These are phyloP conservation scores for Sigmodon hispidus DNA, from an alignment of 2,113 vertebrate genomes.

Conservation along the genomic window DNA sequence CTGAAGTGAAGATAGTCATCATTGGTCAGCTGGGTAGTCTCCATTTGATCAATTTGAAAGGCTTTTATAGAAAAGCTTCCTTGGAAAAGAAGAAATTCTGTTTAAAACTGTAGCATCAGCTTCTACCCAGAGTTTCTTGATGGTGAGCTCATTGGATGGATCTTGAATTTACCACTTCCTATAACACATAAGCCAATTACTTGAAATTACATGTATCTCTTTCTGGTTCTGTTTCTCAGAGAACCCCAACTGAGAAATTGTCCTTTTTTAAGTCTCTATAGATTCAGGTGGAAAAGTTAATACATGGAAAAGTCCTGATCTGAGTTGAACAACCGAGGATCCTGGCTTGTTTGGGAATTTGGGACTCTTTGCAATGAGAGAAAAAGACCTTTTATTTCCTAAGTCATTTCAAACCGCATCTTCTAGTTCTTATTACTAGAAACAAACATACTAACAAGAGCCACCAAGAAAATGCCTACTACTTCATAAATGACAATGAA, in stretches of 20 bases:
- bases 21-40: neutral
- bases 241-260: neutral
- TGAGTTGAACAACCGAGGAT: neutral
- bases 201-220: neutral
- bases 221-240: slow-evolving; percentile 55
- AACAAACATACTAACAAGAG: neutral
- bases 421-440: neutral
- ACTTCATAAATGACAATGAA: neutral
- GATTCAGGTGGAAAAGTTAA: slow-evolving; percentile 27
- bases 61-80: neutral
- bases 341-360: neutral
- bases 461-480: slow-evolving; percentile 15
- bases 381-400: neutral
- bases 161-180: slow-evolving; percentile 3
- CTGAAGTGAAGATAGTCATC: neutral
- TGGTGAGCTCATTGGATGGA: neutral
- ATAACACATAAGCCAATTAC: neutral
- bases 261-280: slow-evolving; percentile 15
- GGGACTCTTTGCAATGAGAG: neutral
- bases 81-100: slow-evolving; percentile 14
- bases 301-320: neutral
- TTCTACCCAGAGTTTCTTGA: neutral
- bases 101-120: neutral
- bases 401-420: neutral
- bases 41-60: neutral